Base-by-base conservation (phyloP, 2,888 invertebrate genomes). In the Netelia fuscicornis region DNA sequence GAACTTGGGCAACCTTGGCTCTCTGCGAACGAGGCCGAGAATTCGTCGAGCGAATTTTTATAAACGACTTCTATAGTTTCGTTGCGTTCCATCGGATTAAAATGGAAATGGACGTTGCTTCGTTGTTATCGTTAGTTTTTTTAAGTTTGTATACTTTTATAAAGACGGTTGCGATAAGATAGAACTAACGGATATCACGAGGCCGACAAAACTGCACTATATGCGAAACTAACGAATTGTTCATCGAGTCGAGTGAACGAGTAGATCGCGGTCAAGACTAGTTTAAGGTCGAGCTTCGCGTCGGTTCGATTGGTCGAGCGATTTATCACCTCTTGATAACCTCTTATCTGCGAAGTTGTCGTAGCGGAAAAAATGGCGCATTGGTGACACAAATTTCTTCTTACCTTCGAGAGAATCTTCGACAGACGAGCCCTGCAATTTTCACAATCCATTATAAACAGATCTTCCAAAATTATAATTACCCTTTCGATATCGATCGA, bases 311-410 rank as follows among this genome's bases (percentile, higher is more conserved):
- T 74, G 72, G 67, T 6, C 37, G 67, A 74, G 37, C 25, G n/a
- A 67, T 68, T 81, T 81, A 81, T 81, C 74, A 48, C 74, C 56
- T 74, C 67, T 37, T 65, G 44, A 58, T 65, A 30, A 58, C 56
- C n/a, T 17, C 72, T 80, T 56, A 56, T 81, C 67, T 48, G 6
- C 30, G 52, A 20, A 44, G 30, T 30, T 30, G 2, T 30, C 30
- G 52, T 17, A n/a, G 3, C 52, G 52, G n/a, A 25, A 68, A 2
- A 8, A 56, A n/a, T 20, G 56, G 17, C 48, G 23, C 23, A 8
- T 68, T 8, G 23, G 30, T 30, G 68, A 25, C 25, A 23, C 52
- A 70, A 17, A 56, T 25, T 25, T 30, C 13, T n/a, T 13, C 25
- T 30, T 30, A 70, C 52, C 30, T 6, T 37, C 37, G 1, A 8